These are phyloP conservation scores for Falcunculus frontatus DNA, from an alignment of 2,113 vertebrate species.

Conservation along the genomic window DNA sequence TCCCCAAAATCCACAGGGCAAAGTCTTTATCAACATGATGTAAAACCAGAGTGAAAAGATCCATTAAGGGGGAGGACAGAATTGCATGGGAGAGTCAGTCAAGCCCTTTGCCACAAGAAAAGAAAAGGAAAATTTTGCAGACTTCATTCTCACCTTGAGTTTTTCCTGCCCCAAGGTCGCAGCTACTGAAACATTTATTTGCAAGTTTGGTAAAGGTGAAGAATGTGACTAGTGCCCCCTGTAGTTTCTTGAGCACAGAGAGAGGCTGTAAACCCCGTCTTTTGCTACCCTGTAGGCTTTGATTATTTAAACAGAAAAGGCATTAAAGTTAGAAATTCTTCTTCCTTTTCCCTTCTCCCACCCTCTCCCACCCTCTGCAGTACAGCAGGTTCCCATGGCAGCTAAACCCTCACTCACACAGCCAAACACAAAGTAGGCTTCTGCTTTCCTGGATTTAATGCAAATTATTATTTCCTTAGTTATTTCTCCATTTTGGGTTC, in stretches of 20 bases:
- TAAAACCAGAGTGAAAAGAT: neutral
- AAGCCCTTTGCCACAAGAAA: neutral
- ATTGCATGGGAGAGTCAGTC: neutral
- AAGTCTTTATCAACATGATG: neutral
- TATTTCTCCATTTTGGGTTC: neutral
- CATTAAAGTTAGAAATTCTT: neutral
- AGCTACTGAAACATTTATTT: neutral
- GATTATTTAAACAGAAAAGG: neutral
- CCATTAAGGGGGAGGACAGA: neutral
- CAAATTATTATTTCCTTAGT: neutral
- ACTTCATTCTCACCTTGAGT: neutral
- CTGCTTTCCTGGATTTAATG: neutral
- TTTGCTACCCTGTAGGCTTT: neutral
- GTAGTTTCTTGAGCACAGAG: neutral
- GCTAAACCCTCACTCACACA: conserved; percentile 5
- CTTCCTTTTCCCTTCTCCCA: neutral
- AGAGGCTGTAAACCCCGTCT: neutral
- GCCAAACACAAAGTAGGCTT: neutral
- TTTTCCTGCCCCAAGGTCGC: neutral
- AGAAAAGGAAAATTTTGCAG: neutral
- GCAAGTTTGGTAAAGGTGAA: neutral
- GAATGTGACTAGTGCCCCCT: accelerated
- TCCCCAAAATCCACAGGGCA: neutral
- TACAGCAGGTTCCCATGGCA: neutral
- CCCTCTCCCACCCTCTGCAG: neutral